Conservation (phyloP, 2,797 vertebrate species). For the Phrynocephalus vlangalii region DNA sequence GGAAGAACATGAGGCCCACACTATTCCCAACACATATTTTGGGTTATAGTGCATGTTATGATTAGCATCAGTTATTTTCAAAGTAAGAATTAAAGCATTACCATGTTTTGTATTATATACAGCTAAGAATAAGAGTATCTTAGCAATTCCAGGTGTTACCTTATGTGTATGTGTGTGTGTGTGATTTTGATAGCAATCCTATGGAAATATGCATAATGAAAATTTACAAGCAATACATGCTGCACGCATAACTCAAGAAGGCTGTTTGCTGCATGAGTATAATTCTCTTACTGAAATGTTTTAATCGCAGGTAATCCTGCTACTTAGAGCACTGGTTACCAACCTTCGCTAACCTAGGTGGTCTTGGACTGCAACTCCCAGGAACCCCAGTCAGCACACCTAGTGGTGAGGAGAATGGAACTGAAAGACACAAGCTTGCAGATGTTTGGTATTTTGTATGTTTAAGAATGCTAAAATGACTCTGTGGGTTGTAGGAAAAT, state of each 20-base stretch:
- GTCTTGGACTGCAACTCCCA: too few species aligned
- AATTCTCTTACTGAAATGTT: not conserved
- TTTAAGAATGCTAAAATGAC: too few species aligned
- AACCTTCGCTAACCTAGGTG: too few species aligned
- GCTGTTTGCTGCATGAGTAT: not conserved
- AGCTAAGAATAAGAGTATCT: not conserved
- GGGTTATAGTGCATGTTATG: not conserved
- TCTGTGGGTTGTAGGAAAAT: too few species aligned
- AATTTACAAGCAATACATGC: not conserved
- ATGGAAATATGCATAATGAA: not conserved
- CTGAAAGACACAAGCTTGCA: not conserved
- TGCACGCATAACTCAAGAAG: not conserved
- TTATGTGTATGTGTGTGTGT: not conserved
- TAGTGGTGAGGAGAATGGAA: too few species aligned
- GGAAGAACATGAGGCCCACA: too few species aligned
- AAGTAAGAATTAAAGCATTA: not conserved
- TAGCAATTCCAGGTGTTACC: not conserved
- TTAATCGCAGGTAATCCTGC: too few species aligned
- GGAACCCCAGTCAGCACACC: too few species aligned
- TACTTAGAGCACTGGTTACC: too few species aligned
- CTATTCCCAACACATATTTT: not conserved
- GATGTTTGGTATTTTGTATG: too few species aligned
- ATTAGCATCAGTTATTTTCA: not conserved
- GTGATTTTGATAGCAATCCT: not conserved
- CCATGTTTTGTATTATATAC: not conserved